Evolutionary conservation across 2,888 invertebrate species (phyloP).

Genomic region (Heteromurus nitidus): DNA sequence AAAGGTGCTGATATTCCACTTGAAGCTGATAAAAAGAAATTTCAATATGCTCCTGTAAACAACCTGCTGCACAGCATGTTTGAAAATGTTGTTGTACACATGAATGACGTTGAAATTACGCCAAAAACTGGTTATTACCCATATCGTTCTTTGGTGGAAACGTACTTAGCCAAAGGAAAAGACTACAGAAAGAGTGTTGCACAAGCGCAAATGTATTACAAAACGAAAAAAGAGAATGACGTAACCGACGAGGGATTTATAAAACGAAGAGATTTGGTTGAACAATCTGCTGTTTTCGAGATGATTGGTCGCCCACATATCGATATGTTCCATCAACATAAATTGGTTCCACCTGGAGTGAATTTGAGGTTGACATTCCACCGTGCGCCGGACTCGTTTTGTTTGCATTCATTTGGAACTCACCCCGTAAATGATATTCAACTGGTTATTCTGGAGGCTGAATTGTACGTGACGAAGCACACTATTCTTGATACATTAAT

Average conservation of each 20-base stretch:
- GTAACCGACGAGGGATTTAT: not conserved
- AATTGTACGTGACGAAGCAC: conserved; percentile 24
- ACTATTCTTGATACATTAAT: not conserved
- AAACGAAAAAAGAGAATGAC: conserved; percentile 36
- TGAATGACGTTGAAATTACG: conserved; percentile 37
- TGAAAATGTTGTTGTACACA: conserved; percentile 14
- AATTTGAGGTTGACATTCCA: not conserved
- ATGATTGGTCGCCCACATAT: conserved; percentile 38
- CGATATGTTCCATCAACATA: conserved; percentile 17
- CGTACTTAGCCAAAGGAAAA: conserved; percentile 20
- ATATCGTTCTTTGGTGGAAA: conserved; percentile 44
- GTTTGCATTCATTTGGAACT: conserved; percentile 10
- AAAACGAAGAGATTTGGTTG: not conserved
- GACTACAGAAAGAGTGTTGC: conserved; percentile 37
- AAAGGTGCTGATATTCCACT: not conserved
- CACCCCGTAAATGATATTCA: not conserved
- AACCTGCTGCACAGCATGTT: conserved; percentile 48
- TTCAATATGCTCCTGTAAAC: conserved; percentile 48
- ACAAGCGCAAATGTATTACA: conserved; percentile 39
- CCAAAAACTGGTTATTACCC: conserved; percentile 31
- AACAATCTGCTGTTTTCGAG: conserved; percentile 10
- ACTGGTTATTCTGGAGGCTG: conserved; percentile 1
- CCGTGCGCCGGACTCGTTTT: conserved; percentile 5
- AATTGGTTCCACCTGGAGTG: conserved; percentile 21
- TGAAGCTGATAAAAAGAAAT: not conserved